phyloP scores from a whole-genome alignment of 64 coral and sea anemone genomes.

The Acropora tenuis region DNA sequence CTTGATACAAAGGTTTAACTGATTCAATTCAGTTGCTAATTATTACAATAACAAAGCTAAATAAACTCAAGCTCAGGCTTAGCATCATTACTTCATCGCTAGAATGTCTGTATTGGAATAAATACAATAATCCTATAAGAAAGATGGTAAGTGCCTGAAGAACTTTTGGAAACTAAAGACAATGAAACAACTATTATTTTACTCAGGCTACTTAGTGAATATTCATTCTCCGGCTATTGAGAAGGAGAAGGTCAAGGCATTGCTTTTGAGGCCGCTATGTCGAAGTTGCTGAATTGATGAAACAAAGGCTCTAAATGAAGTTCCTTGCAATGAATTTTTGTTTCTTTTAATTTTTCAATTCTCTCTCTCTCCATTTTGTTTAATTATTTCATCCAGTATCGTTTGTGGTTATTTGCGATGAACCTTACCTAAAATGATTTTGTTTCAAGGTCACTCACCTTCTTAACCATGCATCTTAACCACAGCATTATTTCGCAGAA shows the following conservation, averaged over 20 bases:
- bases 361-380: too few relatives aligned
- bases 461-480: too few relatives aligned
- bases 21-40: conserved; percentile 15
- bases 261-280: neutral
- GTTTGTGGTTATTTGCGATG: too few relatives aligned
- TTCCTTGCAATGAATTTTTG: neutral
- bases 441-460: too few relatives aligned
- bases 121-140: neutral
- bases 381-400: too few relatives aligned
- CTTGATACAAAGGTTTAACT: neutral
- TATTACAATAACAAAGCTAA: neutral
- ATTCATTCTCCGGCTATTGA: too few relatives aligned
- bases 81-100: neutral
- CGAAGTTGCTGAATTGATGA: neutral
- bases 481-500: too few relatives aligned
- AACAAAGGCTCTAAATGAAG: neutral
- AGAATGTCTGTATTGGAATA: neutral
- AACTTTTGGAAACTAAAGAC: neutral
- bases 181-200: too few relatives aligned
- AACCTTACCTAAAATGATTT: too few relatives aligned
- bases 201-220: too few relatives aligned
- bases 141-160: too few relatives aligned
- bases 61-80: neutral
- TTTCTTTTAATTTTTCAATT: neutral
- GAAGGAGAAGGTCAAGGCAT: too few relatives aligned